phyloP scores from a whole-genome alignment of 2,888 invertebrate species.

The Dasypogon diadema region DNA sequence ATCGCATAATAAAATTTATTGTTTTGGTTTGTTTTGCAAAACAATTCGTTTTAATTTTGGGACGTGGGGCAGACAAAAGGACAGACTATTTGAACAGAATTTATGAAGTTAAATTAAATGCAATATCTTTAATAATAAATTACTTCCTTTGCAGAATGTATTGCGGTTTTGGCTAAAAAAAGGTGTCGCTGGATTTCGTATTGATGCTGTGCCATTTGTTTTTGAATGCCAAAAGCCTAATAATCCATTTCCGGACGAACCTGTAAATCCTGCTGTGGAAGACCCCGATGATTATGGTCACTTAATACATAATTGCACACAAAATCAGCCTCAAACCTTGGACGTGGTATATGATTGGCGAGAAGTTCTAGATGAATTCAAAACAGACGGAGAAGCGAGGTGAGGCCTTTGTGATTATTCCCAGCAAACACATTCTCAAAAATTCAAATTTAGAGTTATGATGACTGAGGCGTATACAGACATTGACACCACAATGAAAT shows the following conservation, averaged over 20 bases:
- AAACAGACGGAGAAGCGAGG: background rate
- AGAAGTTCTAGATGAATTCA: slow-evolving; percentile 71
- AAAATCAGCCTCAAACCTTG: slow-evolving; percentile 72
- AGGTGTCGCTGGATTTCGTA: slow-evolving; percentile 84
- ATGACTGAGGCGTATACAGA: slow-evolving; percentile 75
- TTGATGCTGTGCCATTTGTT: slow-evolving; percentile 73
- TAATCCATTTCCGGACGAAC: slow-evolving; percentile 69
- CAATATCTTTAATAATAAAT: too few species aligned
- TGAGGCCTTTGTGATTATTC: too few species aligned
- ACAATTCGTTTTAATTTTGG: too few species aligned
- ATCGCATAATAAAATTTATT: too few species aligned
- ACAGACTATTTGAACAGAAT: too few species aligned
- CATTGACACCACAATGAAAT: slow-evolving; percentile 70
- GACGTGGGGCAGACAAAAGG: too few species aligned
- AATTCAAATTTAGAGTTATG: too few species aligned
- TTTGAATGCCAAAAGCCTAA: slow-evolving; percentile 62
- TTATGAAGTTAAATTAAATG: too few species aligned
- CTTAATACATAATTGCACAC: slow-evolving; percentile 74
- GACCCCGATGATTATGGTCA: slow-evolving; percentile 71
- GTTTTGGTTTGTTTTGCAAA: too few species aligned
- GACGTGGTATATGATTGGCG: slow-evolving; percentile 73
- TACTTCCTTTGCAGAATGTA: slow-evolving; percentile 72
- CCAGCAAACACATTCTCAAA: too few species aligned
- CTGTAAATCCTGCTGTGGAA: slow-evolving; percentile 68
- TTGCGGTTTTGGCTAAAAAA: slow-evolving; percentile 80